These are phyloP conservation scores for Anoplopoma fimbria DNA, from an alignment of 2,113 vertebrate genomes.

Conservation along the genomic window DNA sequence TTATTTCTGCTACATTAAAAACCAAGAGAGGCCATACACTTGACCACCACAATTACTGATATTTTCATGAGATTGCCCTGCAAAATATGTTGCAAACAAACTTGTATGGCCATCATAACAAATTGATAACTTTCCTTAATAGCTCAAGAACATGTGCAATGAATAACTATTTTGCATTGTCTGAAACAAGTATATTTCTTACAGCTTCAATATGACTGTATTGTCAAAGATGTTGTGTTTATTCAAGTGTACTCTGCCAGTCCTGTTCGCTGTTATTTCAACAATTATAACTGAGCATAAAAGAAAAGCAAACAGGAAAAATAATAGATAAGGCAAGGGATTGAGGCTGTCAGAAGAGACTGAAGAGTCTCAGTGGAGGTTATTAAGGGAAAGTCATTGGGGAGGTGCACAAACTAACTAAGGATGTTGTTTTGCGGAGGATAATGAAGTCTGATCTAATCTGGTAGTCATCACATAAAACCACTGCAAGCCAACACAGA, in stretches of 20 bases:
- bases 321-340: conserved; percentile 73
- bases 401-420: conserved; percentile 26
- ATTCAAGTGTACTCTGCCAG: neutral
- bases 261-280: conserved; percentile 53
- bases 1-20: conserved; percentile 74
- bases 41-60: conserved; percentile 17
- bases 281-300: conserved; percentile 74
- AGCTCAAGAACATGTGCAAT: neutral
- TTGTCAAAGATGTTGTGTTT: conserved; percentile 4
- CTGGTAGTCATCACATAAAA: conserved; percentile 23
- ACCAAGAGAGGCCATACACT: conserved; percentile 15
- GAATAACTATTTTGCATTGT: neutral
- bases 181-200: neutral
- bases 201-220: neutral
- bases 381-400: conserved; percentile 35
- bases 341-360: conserved; percentile 37
- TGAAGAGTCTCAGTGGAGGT: conserved; percentile 39
- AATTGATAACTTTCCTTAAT: neutral
- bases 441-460: conserved; percentile 43
- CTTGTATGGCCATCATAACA: neutral
- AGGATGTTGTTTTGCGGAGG: conserved; percentile 28
- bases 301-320: conserved; percentile 85
- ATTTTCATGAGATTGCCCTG: conserved; percentile 1
- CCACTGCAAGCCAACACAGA: neutral
- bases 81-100: conserved; percentile 1